Evolutionary conservation across 2,113 vertebrate species (phyloP).

Genomic region (Octodon degus): DNA sequence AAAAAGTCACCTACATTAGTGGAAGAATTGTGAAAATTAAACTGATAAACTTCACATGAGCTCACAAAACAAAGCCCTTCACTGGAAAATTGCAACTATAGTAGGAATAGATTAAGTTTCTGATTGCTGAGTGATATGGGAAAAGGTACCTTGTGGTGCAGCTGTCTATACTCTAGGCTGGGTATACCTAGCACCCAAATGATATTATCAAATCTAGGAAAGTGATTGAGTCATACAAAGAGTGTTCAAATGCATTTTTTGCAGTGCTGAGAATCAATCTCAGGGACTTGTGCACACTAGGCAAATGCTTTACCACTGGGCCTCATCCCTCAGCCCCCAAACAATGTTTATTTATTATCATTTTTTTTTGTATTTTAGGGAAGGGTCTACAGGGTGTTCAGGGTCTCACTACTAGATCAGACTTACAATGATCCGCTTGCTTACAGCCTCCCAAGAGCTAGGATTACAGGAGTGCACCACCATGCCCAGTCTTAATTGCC

Average conservation of each 20-base stretch:
- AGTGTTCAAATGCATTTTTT: conserved; percentile 25
- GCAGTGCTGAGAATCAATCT: neutral
- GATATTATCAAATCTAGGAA: conserved; percentile 35
- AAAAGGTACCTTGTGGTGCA: neutral
- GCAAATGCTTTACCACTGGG: neutral
- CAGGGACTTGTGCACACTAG: neutral
- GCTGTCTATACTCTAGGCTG: neutral
- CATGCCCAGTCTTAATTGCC: too few species aligned
- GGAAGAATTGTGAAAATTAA: conserved; percentile 21
- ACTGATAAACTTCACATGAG: neutral
- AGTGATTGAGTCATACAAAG: neutral
- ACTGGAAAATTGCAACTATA: conserved; percentile 6
- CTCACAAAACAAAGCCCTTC: conserved; percentile 34
- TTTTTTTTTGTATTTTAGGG: too few species aligned
- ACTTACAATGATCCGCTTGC: too few species aligned
- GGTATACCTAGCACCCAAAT: conserved; percentile 7
- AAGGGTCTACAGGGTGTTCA: too few species aligned
- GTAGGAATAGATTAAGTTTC: conserved; percentile 10
- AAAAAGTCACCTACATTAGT: neutral
- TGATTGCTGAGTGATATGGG: neutral
- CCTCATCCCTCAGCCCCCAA: neutral
- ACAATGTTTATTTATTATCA: too few species aligned
- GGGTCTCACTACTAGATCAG: too few species aligned
- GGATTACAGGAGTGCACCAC: too few species aligned
- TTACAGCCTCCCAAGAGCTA: too few species aligned